A percentile compares a stretch with the other conserved stretches of the same genome.
Evolutionary conservation across 2,797 vertebrate genomes (phyloP).

Genomic region (Clarias pachynema): DNA sequence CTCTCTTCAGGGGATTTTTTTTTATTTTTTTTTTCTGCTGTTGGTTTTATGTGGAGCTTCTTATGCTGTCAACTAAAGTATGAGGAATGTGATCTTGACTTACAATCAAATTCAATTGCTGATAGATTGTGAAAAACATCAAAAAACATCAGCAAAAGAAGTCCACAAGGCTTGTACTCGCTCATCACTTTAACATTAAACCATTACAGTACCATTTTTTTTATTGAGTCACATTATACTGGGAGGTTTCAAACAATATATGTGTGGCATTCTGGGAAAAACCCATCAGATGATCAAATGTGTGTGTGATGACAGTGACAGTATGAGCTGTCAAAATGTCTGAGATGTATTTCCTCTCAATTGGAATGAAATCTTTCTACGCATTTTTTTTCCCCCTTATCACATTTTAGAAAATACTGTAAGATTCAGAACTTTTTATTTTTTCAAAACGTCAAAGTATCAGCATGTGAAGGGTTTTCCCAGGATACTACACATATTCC

Average conservation of each 20-base stretch:
- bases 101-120: background rate
- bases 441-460: background rate
- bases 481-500: background rate
- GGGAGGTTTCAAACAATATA: background rate
- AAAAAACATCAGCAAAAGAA: slow-evolving; percentile 24
- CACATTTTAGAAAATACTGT: background rate
- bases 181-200: background rate
- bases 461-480: background rate
- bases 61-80: slow-evolving; percentile 42
- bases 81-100: slow-evolving; percentile 16
- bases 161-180: slow-evolving; percentile 7
- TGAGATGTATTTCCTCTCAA: background rate
- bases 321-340: background rate
- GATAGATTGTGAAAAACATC: background rate
- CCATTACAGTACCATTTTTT: background rate
- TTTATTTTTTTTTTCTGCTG: background rate
- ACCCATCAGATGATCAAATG: background rate
- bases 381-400: background rate
- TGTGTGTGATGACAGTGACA: background rate
- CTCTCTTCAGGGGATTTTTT: background rate
- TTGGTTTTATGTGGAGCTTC: slow-evolving; percentile 16
- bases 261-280: slow-evolving; percentile 18
- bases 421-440: background rate
- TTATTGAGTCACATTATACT: background rate
- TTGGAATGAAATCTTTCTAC: background rate